phyloP scores from a whole-genome alignment of 2,113 vertebrate species.

The Antechinus flavipes region DNA sequence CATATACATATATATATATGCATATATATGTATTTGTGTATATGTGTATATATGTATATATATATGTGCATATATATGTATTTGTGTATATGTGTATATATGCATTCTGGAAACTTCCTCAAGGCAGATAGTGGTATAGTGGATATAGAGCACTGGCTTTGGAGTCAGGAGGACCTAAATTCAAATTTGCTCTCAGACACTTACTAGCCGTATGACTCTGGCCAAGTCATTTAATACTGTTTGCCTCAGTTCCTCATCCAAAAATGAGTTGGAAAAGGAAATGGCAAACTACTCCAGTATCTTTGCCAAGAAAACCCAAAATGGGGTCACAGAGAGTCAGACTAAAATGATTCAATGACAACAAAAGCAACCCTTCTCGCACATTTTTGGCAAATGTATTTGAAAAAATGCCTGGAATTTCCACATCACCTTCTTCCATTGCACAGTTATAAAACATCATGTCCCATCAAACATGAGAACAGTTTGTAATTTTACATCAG shows the following conservation, averaged over 20 bases:
- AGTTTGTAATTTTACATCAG: conserved; percentile 73
- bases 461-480: conserved; percentile 74
- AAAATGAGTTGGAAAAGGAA: background rate
- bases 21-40: no score
- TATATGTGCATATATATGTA: background rate
- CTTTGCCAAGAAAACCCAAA: background rate
- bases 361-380: conserved; percentile 42
- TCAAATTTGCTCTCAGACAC: background rate
- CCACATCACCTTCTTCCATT: conserved; percentile 72
- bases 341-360: background rate
- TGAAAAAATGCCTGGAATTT: conserved; percentile 78
- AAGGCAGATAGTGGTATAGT: background rate
- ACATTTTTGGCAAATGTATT: conserved; percentile 76
- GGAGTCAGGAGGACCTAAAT: background rate
- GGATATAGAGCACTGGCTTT: no score
- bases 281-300: background rate
- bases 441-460: conserved; percentile 78
- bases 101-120: conserved; percentile 61
- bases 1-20: background rate
- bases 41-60: background rate
- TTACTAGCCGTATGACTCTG: background rate
- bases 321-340: background rate
- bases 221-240: background rate
- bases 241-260: background rate
- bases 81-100: no score